Percentiles rank a stretch among this genome's conserved stretches.
Conservation (phyloP, 2,888 invertebrate genomes). For the Thera obeliscata region DNA sequence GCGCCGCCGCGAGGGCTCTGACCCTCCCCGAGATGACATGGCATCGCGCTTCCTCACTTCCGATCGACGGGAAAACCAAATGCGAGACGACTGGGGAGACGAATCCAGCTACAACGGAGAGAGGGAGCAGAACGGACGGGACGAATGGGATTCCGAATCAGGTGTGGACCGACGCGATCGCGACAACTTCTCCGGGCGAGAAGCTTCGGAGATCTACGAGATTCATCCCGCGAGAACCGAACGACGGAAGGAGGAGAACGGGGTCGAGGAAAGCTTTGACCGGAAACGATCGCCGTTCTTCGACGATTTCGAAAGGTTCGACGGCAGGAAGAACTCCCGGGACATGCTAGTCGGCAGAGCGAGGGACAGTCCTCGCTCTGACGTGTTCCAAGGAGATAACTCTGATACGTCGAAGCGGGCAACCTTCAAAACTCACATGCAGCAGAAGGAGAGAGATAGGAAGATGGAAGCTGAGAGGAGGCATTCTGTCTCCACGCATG, state of each 20-base stretch:
- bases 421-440: conserved; percentile 90
- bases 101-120: conserved; percentile 73
- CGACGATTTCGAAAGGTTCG: conserved; percentile 77
- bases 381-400: conserved; percentile 64
- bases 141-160: conserved; percentile 81
- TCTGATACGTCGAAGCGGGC: conserved; percentile 80
- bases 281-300: conserved; percentile 72
- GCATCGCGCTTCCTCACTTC: conserved; percentile 75
- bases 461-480: conserved; percentile 89
- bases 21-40: conserved; percentile 70
- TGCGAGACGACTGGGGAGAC: conserved; percentile 75
- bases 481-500: conserved; percentile 90
- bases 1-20: conserved; percentile 71
- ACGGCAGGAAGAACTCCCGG: conserved; percentile 78
- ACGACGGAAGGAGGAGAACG: conserved; percentile 69
- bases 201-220: conserved; percentile 79
- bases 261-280: conserved; percentile 66
- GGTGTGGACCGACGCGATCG: conserved; percentile 70
- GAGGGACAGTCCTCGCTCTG: conserved; percentile 77
- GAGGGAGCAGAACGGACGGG: conserved; percentile 63
- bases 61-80: conserved; percentile 67
- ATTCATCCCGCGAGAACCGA: conserved; percentile 71
- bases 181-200: conserved; percentile 73
- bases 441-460: conserved; percentile 86
- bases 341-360: conserved; percentile 79